phyloP scores from a whole-genome alignment of 2,797 vertebrate genomes.

The Diplodus puntazzo region DNA sequence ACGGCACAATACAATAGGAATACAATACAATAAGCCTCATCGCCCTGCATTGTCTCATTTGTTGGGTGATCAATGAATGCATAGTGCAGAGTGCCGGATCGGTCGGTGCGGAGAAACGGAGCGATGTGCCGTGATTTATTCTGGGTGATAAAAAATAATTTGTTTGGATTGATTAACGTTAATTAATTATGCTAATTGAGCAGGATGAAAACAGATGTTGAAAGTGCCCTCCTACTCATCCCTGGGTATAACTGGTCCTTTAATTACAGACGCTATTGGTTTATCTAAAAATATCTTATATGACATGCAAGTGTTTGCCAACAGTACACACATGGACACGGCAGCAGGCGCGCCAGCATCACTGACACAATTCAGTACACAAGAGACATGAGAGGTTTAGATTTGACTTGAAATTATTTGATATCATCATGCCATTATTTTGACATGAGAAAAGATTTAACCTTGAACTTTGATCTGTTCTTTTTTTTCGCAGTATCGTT shows the following conservation, averaged over 20 bases:
- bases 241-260: constrained; percentile 70
- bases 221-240: constrained; percentile 77
- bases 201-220: constrained; percentile 90
- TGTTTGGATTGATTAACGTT: constrained; percentile 89
- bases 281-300: constrained; percentile 86
- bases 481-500: too few species aligned
- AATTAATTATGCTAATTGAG: constrained; percentile 92
- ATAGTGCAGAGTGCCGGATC: constrained; percentile 74
- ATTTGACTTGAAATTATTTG: background rate
- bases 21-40: constrained; percentile 82
- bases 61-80: constrained; percentile 85
- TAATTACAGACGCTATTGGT: constrained; percentile 86
- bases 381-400: background rate
- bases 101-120: constrained; percentile 75
- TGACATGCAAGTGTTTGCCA: constrained; percentile 51
- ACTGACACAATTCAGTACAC: background rate
- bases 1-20: constrained; percentile 70
- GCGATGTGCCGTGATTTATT: constrained; percentile 88
- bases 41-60: constrained; percentile 82
- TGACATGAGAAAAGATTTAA: background rate
- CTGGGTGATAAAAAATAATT: constrained; percentile 87
- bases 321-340: constrained; percentile 13
- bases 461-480: background rate
- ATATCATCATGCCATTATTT: background rate
- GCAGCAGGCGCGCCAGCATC: background rate